Base-by-base conservation (phyloP, 2,888 invertebrate genomes). In the Ormia ochracea region DNA sequence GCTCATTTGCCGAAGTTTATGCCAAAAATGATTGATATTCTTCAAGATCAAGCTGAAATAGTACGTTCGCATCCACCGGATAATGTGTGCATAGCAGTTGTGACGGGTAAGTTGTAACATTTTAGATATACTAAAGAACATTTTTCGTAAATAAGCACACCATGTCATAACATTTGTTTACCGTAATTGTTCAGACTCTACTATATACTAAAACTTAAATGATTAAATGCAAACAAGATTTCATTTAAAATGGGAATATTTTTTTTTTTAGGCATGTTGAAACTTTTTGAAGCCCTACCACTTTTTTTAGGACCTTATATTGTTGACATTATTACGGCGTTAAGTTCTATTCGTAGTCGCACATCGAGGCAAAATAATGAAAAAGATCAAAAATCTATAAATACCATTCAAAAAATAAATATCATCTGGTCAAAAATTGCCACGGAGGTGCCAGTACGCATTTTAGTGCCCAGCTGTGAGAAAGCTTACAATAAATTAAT, bases 271-370 rank as follows among this genome's bases (percentile, higher is more conserved):
- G 94, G 95, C 0, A 90, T 96, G 33, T 93, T 94, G 76, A 96
- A 96, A 89, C 93, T 98, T 43, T 92, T 97, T 4, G 95, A 96
- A 86, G 93, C 94, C 26, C 88, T 98, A 45, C 94, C 96, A 0
- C 91, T 94, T 41, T 98, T 98, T 87, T 88, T 98, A 81, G 96
- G 96, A 79, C 95, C 96, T 0, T 97, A 97, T 89, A 90, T 97
- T 33, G 92, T 93, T 82, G 93, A 94, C 83, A 91, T 96, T 33
- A 86, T 96, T 1, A 91, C 91, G 7, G 93, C 94, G 82, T 89
- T 95, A 43, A 92, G 93, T 0, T 90, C 92, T 72, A 88, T 95
- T 36, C 85, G 91, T 2, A 90, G 91, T 0, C 92, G 75, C 10
- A 45, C 83, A n/a, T 73, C 69, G 1, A 69, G 59, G 0, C 82